phyloP scores from a whole-genome alignment of 2,888 invertebrate genomes.

The Leucania comma region DNA sequence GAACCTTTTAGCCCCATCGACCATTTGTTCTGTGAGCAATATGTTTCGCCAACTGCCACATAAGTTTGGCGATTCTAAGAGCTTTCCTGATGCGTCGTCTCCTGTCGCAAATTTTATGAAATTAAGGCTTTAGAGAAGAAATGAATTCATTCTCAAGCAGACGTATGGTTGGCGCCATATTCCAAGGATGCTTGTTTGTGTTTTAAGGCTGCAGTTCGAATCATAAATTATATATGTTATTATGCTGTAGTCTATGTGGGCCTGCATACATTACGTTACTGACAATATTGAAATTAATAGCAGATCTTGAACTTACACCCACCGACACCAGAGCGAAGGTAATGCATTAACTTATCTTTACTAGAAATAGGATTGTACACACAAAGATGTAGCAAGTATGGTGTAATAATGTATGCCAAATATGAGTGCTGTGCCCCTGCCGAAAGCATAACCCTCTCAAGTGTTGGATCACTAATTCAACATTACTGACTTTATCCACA shows the following conservation, averaged over 20 bases:
- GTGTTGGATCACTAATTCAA: no score
- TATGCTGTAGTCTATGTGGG: conserved; percentile 26
- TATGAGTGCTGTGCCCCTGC: background rate
- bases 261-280: conserved; percentile 44
- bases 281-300: conserved; percentile 40
- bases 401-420: background rate
- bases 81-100: no score
- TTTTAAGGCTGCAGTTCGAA: background rate
- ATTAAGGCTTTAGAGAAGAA: background rate
- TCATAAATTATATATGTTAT: conserved; percentile 17
- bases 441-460: background rate
- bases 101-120: no score
- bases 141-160: background rate
- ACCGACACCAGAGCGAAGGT: conserved; percentile 41
- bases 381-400: background rate
- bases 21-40: no score
- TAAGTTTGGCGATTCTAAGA: no score
- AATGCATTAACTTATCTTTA: conserved; percentile 18
- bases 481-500: no score
- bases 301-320: conserved; percentile 57
- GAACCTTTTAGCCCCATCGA: no score
- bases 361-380: background rate
- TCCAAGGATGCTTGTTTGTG: no score
- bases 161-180: background rate
- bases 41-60: no score